Evolutionary conservation across 2,797 vertebrate species (phyloP).

Genomic region (Sebastes diploproa): DNA sequence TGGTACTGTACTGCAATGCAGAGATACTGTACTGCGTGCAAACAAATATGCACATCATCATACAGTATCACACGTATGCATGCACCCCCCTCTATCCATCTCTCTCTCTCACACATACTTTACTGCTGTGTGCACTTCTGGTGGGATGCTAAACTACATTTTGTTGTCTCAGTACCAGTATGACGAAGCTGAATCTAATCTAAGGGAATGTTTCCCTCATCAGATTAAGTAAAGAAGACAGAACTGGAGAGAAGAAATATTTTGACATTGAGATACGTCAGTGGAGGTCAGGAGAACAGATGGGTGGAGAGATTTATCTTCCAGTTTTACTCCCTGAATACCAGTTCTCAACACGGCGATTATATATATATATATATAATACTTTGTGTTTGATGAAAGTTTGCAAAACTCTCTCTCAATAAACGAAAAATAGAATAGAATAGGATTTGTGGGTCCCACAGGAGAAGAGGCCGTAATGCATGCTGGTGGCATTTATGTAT

Average conservation of each 20-base stretch:
- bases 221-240: not conserved
- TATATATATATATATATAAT: too few species aligned
- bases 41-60: not conserved
- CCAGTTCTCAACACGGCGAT: not conserved
- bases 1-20: not conserved
- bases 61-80: not conserved
- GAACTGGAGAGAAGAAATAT: not conserved
- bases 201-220: not conserved
- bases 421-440: not conserved
- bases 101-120: not conserved
- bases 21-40: not conserved
- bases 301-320: not conserved
- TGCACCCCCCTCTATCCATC: too few species aligned
- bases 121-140: too few species aligned
- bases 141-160: too few species aligned
- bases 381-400: not conserved
- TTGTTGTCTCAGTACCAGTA: too few species aligned
- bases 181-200: too few species aligned
- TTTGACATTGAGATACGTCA: not conserved
- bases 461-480: constrained; percentile 5
- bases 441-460: not conserved
- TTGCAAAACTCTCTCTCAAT: not conserved
- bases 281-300: constrained; percentile 1
- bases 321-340: not conserved
- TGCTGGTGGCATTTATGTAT: constrained; percentile 57